A percentile compares a stretch with the other conserved stretches of the same genome.
Evolutionary conservation across 2,113 vertebrate species (phyloP).

Genomic region (Lepisosteus osseus): DNA sequence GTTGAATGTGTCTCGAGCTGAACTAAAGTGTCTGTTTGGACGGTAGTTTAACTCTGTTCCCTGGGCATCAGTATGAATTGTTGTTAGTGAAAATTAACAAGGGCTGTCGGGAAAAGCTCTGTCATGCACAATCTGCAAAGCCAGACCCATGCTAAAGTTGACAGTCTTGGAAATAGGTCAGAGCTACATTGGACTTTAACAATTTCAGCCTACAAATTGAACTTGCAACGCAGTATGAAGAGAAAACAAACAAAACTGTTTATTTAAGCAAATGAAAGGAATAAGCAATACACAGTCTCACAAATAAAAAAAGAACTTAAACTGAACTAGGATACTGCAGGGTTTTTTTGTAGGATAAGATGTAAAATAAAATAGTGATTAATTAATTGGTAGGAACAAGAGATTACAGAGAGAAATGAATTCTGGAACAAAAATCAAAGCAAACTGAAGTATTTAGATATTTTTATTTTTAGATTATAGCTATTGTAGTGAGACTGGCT

Average conservation of each 20-base stretch:
- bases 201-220: background rate
- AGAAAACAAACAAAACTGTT: background rate
- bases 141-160: background rate
- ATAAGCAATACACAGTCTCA: too few relatives aligned
- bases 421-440: too few relatives aligned
- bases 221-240: background rate
- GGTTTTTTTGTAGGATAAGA: too few relatives aligned
- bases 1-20: background rate
- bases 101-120: background rate
- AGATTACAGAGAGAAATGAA: too few relatives aligned
- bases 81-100: background rate
- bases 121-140: background rate
- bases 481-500: too few relatives aligned
- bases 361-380: too few relatives aligned
- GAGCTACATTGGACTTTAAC: conserved; percentile 1
- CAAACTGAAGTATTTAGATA: too few relatives aligned
- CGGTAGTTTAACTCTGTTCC: background rate
- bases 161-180: conserved; percentile 13
- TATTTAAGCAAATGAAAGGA: too few relatives aligned
- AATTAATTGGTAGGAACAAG: too few relatives aligned
- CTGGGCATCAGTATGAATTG: background rate
- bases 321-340: too few relatives aligned
- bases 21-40: background rate
- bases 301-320: too few relatives aligned
- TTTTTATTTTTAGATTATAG: too few relatives aligned